phyloP scores from a whole-genome alignment of 2,113 vertebrate genomes.

The Cynocephalus volans region DNA sequence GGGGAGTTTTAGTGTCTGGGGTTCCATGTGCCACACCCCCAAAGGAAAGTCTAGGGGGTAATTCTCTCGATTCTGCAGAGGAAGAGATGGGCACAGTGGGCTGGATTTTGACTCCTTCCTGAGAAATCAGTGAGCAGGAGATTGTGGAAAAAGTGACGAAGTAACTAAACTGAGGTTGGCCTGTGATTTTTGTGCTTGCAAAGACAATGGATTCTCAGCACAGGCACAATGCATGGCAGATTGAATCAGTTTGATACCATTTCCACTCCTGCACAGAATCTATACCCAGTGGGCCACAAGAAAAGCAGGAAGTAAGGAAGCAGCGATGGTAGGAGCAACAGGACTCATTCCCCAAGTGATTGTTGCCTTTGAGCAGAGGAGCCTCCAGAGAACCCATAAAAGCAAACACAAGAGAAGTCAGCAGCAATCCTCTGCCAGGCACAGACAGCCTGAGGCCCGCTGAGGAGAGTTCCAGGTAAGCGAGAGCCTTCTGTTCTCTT shows the following conservation, averaged over 20 bases:
- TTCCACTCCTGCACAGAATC: neutral
- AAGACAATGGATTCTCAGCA: neutral
- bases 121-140: neutral
- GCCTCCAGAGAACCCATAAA: neutral
- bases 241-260: neutral
- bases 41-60: neutral
- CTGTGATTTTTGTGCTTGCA: neutral
- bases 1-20: neutral
- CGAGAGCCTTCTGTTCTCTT: neutral
- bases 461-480: neutral
- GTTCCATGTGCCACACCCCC: too few species aligned
- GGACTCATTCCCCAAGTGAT: neutral
- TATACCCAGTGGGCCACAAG: neutral
- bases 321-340: neutral
- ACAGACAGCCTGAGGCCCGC: neutral
- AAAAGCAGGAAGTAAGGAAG: neutral
- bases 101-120: neutral
- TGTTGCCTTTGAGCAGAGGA: neutral
- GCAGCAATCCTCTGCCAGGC: neutral
- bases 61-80: neutral
- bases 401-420: neutral
- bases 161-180: neutral
- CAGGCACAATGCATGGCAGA: neutral
- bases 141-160: neutral
- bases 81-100: neutral